Evolutionary conservation across 2,888 invertebrate species (phyloP), one percentile per base, ranked within the genome.

Genomic region (Erpobdella octoculata): DNA sequence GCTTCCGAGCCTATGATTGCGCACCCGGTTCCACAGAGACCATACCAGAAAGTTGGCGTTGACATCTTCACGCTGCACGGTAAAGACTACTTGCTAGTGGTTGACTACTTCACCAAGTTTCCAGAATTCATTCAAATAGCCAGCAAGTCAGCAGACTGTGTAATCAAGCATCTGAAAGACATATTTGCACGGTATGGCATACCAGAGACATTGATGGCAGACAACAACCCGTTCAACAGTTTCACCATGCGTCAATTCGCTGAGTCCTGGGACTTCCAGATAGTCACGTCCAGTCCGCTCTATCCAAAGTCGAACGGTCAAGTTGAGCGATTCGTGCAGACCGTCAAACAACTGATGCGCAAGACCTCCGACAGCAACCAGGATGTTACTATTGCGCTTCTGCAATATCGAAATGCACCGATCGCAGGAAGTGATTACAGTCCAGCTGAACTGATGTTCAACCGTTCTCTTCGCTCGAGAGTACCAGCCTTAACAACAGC

Each of bases 41-140:
- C 75, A 46, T 76, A 74, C 74, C n/a, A 71, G 37, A 74, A 74
- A 48, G 28, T 76, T 5, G 76, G 72, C 8, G 48, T 71, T n/a
- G 74, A 76, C 53, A 36, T 75, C 1, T 67, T 76, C 18, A 46
- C 70, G 25, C 70, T 48, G 21, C 37, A 61, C 0, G 33, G 53
- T 2, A 53, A 59, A 46, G 73, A 75, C 46, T 75, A 76, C 66
- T 28, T 76, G 15, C 35, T 76, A 12, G 70, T 73, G 0, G 74
- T 76, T 9, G 75, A 76, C 48, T 76, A 76, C 41, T 76, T 59
- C 70, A 75, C 76, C 12, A 73, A 77, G 35, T 76, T 71, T 59
- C 75, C 75, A n/a, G 76, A 76, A 66, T 64, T 77, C 18, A 68
- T 68, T 21, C 25, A 15, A 2, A 69, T 76, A 6, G 37, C 64